Base-by-base conservation (phyloP, 2,797 vertebrate genomes). In the Protonibea diacanthus region DNA sequence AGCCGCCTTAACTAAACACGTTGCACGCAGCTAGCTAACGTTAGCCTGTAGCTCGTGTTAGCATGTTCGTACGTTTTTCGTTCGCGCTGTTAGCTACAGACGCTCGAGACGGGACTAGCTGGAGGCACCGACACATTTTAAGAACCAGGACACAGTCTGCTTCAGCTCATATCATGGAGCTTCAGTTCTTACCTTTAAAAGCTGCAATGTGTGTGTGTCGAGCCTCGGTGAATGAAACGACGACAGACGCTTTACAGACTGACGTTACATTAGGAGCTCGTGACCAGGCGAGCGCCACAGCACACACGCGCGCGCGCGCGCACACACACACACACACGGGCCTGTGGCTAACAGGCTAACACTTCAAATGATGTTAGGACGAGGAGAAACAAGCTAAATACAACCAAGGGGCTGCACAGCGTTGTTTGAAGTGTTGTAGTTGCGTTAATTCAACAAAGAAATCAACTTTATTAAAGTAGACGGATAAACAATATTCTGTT, bases 161-260 rank as follows among this genome's bases (percentile, higher is more conserved):
- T 9, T 2, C 25, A 23, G 14, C 21, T 60, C 1, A 6, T 44
- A 0, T 20, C 0, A 38, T 0, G 0, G 0, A 15, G 4, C 1
- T 8, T 2, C 0, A 5, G 38, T 44, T 33, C 71, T 18, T 88
- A 92, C 91, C 89, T 87, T 66, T 33, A 2, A 9, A 73, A 66
- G 65, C 23, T 15, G 73, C 33, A 13, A n/a, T 68, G 33, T 7
- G 29, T 29, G 8, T 0, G 64, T 38, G 27, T 68, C 4, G 44
- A n/a, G 17, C 55, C 57, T 55, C 49, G 12, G 52, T 74, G 48
- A 44, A 57, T 66, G 68, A 87, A 85, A 88, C 83, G 81, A 77
- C 86, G 81, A 57, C 77, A 38, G 48, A n/a, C 5, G 51, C 9
- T 42, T 12, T 6, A 20, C 12, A 14, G 38, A 60, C 45, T 73